Evolutionary conservation across 2,113 vertebrate genomes (phyloP).

Genomic region (Oryzias celebensis): DNA sequence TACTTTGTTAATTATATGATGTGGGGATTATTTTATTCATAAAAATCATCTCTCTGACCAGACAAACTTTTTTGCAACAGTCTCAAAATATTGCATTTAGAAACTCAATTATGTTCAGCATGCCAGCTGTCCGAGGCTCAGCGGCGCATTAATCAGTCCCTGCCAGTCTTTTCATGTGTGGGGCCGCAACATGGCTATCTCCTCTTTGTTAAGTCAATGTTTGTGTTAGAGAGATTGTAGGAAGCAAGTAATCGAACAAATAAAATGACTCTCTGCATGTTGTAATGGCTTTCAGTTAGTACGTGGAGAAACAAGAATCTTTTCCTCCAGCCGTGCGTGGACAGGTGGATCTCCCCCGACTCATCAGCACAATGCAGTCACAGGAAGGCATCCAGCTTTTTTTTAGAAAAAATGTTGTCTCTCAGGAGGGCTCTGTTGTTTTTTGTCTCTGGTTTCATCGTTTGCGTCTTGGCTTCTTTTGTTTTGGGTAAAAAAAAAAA

Average conservation of each 20-base stretch:
- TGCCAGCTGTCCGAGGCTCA: not conserved
- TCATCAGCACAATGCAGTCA: no score
- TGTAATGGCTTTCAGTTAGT: no score
- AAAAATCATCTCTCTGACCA: no score
- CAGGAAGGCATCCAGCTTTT: no score
- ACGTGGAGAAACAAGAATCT: not conserved
- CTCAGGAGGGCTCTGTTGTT: no score
- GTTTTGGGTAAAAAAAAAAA: not conserved
- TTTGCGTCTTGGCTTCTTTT: not conserved
- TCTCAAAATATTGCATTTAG: not conserved
- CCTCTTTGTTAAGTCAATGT: not conserved
- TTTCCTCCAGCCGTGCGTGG: not conserved
- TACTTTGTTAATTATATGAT: not conserved
- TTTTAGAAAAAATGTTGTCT: not conserved
- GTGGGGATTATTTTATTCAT: not conserved
- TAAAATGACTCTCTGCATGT: not conserved
- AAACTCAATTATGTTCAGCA: not conserved
- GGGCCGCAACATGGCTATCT: not conserved
- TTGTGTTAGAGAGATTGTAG: not conserved
- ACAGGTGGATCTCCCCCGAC: no score
- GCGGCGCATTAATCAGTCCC: not conserved
- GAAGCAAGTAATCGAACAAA: not conserved
- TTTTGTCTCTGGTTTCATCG: conserved; percentile 1
- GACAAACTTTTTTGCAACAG: no score
- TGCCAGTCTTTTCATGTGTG: not conserved